Evolutionary conservation across 2,888 invertebrate genomes (phyloP), one percentile per base, ranked within the genome.

Genomic region (Drosophila kanekoi): DNA sequence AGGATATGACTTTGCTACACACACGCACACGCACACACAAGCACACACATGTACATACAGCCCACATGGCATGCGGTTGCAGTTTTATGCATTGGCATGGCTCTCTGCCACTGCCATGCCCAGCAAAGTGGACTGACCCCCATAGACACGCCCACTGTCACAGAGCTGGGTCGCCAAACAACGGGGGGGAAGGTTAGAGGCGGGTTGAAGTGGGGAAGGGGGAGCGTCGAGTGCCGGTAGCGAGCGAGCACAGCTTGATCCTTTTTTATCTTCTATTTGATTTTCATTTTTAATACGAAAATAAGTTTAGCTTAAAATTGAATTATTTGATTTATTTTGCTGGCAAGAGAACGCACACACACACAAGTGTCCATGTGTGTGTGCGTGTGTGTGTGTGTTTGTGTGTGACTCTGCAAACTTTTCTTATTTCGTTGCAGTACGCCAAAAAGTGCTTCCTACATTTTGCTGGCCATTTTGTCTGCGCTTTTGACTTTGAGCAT

Each of bases 221-320:
- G 23, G 5, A 23, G 5, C 23, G 23, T 23, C 23, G 23, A 23
- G 23, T 23, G 38, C 53, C 65, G 57, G 60, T 37, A 54, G 58
- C 57, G 40, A 44, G 58, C 67, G 59, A 65, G 88, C 88, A 87
- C 83, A 87, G 89, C 89, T 84, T 84, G 89, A 84, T 84, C 83
- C 83, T 89, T 87, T 85, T 86, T 89, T 86, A 88, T 89, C 89
- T 86, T 82, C 69, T 88, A 86, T 89, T 86, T 86, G 89, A 86
- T 86, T 86, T 89, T 86, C 89, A 89, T 88, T 86, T 88, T 89
- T 86, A 89, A 88, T 89, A 89, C 87, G 84, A 87, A 87, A 90
- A 89, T 90, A 87, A 87, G 87, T 87, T 87, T 89, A 89, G 87
- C 87, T 90, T 89, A 77, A 89, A 87, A 87, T 87, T 87, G 87